Evolutionary conservation across 2,888 invertebrate species (phyloP), one percentile per base, ranked within the genome.

Genomic region (Acleris literana): DNA sequence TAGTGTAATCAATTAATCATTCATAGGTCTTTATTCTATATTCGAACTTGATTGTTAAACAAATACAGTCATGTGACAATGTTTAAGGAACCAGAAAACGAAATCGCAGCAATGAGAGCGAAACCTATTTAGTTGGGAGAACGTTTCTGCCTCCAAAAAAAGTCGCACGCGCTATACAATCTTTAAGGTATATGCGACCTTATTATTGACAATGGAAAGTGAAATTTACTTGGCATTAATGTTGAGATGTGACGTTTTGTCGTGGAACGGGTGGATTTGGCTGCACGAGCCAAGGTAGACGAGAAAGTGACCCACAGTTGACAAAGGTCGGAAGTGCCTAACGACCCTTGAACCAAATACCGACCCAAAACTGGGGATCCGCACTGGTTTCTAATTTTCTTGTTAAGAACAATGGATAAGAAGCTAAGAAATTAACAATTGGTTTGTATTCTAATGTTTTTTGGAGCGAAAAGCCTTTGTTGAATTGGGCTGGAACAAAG

Each of bases 261-360:
- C 13, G 39, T 39, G 13, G 39, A 39, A 39, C 1, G 13, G 39
- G 13, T 13, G 4, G 54, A 60, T 65, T 65, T 17, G 60, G 65
- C 51, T 49, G 70, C 70, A 71, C 68, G 70, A 51, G 69, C 69
- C 69, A 59, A 70, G 70, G 64, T 58, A 78, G 74, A 43, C 55
- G 61, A 86, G 90, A 91, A 90, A 91, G 90, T 87, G 83, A 82
- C 79, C 79, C 69, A 72, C 76, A 75, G 81, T 81, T 80, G 85
- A 91, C 91, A 92, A 91, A 90, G 89, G 86, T 91, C 90, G 91
- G 91, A 91, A 89, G 82, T 83, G 71, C 76, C 80, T 85, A 89
- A 86, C 87, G 87, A 87, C 79, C 89, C 90, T 84, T 87, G 89
- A 88, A 63, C 62, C 68, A 70, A 70, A 66, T 39, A 39, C 11